phyloP scores from a whole-genome alignment of 2,888 invertebrate species.

The Leucophora obtusa region DNA sequence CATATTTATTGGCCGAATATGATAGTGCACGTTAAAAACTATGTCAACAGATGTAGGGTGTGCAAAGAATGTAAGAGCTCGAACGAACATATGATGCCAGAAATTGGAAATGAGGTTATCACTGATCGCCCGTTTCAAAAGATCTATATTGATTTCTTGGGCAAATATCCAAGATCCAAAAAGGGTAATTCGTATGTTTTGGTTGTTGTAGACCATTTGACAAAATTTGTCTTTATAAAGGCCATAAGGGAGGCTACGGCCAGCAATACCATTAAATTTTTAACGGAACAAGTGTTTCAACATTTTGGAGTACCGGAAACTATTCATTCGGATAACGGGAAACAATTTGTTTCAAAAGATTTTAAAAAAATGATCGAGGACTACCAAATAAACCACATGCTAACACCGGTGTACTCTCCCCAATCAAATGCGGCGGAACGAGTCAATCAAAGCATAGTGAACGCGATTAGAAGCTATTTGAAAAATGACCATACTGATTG shows the following conservation, averaged over 20 bases:
- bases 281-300: background rate
- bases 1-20: slow-evolving; percentile 43
- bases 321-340: background rate
- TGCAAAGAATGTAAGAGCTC: background rate
- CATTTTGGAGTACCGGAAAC: background rate
- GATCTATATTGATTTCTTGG: no score
- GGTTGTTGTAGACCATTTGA: slow-evolving; percentile 1
- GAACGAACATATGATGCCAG: background rate
- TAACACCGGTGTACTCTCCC: slow-evolving; percentile 68
- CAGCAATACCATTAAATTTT: slow-evolving; percentile 7
- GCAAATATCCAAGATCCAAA: no score
- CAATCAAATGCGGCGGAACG: slow-evolving; percentile 72
- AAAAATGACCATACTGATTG: slow-evolving; percentile 51
- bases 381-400: slow-evolving; percentile 57
- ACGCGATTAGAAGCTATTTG: slow-evolving; percentile 65
- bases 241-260: slow-evolving; percentile 1
- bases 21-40: background rate
- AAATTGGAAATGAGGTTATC: background rate
- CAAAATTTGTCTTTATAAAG: slow-evolving; percentile 24
- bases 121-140: no score
- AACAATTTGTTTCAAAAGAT: background rate
- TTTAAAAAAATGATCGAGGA: background rate
- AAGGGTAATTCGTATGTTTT: no score
- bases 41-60: background rate
- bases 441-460: slow-evolving; percentile 69